Percentiles rank a stretch among this genome's conserved stretches.
These are phyloP conservation scores for Ptychochromis oligacanthus DNA, from an alignment of 2,113 vertebrate genomes.

Conservation along the genomic window DNA sequence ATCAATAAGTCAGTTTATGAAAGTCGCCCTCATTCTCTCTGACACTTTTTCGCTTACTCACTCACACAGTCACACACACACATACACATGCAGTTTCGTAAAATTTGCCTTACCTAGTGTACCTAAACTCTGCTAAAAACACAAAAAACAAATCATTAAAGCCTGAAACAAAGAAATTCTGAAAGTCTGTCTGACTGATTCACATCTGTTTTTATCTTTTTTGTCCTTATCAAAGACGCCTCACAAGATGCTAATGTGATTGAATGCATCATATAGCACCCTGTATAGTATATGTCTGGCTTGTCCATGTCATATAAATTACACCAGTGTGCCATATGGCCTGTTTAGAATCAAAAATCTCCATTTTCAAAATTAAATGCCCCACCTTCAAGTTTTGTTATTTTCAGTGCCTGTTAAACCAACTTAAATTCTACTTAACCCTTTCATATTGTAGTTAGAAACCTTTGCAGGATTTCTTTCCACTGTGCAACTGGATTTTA, in stretches of 20 bases:
- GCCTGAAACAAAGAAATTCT: background rate
- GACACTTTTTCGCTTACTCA: conserved; percentile 20
- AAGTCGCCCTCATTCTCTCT: conserved; percentile 28
- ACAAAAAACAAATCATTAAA: background rate
- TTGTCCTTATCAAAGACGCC: background rate
- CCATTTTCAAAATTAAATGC: background rate
- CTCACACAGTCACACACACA: background rate
- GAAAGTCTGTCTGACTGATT: background rate
- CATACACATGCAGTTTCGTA: background rate
- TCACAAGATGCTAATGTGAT: background rate
- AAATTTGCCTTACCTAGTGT: background rate
- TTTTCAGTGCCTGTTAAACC: background rate
- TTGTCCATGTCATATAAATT: background rate
- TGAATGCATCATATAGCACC: background rate
- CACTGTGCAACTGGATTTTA: conserved; percentile 3
- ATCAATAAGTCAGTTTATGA: conserved; percentile 59
- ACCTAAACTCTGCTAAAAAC: background rate
- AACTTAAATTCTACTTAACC: background rate
- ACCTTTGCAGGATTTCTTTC: conserved; percentile 16
- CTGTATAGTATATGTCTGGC: background rate
- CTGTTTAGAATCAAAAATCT: background rate
- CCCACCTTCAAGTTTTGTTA: background rate
- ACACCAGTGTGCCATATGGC: background rate
- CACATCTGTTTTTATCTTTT: background rate
- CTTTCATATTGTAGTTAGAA: background rate